Evolutionary conservation across 1,140 invertebrate species (phyloP).

Genomic region (Sminthurinus signatus): DNA sequence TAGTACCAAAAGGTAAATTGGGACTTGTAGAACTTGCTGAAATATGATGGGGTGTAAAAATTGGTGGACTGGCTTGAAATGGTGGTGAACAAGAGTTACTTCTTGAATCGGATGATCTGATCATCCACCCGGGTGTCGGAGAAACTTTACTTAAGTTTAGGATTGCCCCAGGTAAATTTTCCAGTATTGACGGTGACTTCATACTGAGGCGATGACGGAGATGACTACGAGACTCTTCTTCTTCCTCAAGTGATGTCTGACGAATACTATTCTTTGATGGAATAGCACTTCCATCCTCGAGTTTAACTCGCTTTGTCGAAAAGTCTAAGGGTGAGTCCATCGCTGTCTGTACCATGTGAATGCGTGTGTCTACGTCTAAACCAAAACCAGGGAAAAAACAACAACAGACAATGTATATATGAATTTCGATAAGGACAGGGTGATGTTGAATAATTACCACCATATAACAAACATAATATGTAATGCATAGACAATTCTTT

Average conservation of each 20-base stretch:
- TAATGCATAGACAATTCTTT: too few species aligned
- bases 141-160: conserved; percentile 31
- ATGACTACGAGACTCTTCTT: conserved; percentile 35
- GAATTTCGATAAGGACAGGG: too few species aligned
- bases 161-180: conserved; percentile 21
- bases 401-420: too few species aligned
- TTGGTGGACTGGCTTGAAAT: conserved; percentile 16
- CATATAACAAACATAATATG: too few species aligned
- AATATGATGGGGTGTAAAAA: conserved; percentile 4
- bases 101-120: not conserved
- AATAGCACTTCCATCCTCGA: too few species aligned
- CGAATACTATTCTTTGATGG: conserved; percentile 7
- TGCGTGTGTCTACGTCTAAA: too few species aligned
- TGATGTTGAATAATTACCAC: too few species aligned
- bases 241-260: conserved; percentile 4
- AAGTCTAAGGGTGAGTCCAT: conserved; percentile 43
- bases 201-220: conserved; percentile 34
- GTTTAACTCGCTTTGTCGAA: conserved; percentile 42
- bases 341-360: too few species aligned
- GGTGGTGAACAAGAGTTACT: not conserved
- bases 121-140: conserved; percentile 3
- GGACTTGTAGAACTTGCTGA: not conserved
- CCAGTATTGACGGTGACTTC: conserved; percentile 23
- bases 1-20: conserved; percentile 5
- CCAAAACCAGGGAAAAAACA: too few species aligned